phyloP scores from a whole-genome alignment of 1,140 invertebrate genomes.

The Antheraea mylitta region DNA sequence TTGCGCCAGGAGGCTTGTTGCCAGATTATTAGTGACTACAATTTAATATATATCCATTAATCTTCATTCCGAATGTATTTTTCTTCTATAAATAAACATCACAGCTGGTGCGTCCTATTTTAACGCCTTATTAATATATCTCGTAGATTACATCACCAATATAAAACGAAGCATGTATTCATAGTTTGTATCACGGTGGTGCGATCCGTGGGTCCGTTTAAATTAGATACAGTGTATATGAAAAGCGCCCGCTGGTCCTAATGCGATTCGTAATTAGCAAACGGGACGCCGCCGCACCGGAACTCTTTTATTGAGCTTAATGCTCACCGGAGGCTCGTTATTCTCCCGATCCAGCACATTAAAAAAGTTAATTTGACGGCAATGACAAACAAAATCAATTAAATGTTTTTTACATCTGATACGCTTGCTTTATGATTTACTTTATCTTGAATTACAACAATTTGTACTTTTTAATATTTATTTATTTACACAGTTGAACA shows the following conservation, averaged over 20 bases:
- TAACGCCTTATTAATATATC: background rate
- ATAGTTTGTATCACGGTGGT: constrained; percentile 15
- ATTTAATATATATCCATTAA: too few species aligned
- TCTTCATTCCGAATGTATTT: too few species aligned
- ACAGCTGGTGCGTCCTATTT: background rate
- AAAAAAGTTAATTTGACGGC: constrained; percentile 40
- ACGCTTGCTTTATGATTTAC: background rate
- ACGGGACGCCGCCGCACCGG: constrained; percentile 37
- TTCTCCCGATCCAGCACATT: constrained; percentile 27
- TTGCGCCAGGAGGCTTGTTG: too few species aligned
- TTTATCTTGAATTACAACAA: background rate
- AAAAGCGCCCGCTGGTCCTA: constrained; percentile 33
- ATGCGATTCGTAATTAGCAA: constrained; percentile 50
- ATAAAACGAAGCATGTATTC: background rate
- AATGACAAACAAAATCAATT: background rate
- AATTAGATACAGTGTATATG: constrained; percentile 27
- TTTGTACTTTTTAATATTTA: background rate
- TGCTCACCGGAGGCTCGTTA: constrained; percentile 27
- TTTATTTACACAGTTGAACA: too few species aligned
- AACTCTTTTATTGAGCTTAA: constrained; percentile 52
- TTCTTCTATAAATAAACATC: background rate
- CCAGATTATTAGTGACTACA: too few species aligned
- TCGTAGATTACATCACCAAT: background rate
- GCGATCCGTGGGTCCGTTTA: constrained; percentile 27
- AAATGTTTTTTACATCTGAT: background rate